Conservation (phyloP, 2,113 vertebrate species). For the Corvus moneduloides region DNA sequence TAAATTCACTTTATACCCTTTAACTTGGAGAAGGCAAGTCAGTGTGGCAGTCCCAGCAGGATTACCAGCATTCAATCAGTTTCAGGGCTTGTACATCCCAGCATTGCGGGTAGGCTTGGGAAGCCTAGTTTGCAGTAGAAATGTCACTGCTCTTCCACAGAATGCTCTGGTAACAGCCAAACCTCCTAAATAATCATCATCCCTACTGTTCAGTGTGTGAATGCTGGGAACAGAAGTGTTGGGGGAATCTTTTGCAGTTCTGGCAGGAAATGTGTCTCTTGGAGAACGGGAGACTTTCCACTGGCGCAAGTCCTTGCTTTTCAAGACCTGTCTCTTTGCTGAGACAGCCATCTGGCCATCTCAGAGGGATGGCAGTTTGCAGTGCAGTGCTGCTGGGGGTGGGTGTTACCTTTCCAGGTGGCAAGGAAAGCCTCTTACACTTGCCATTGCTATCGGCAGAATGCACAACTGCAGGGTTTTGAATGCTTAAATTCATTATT, state of each 20-base stretch:
- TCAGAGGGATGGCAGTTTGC: neutral
- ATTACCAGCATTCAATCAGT: neutral
- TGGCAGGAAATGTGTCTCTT: neutral
- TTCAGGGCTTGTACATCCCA: neutral
- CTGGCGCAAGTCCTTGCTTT: conserved; percentile 3
- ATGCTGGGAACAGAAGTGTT: neutral
- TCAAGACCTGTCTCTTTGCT: conserved; percentile 13
- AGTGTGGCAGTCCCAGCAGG: neutral
- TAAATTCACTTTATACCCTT: conserved; percentile 20
- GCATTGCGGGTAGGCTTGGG: neutral
- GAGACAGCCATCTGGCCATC: conserved; percentile 33
- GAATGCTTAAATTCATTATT: neutral
- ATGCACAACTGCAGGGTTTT: neutral
- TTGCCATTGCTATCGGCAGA: neutral
- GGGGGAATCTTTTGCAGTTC: neutral
- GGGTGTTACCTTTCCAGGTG: neutral
- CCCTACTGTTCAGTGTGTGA: neutral
- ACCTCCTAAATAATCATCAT: conserved; percentile 1
- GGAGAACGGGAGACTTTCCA: conserved; percentile 16
- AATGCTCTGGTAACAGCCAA: neutral
- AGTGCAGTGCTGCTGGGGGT: neutral
- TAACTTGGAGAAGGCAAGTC: neutral
- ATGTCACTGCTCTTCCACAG: conserved; percentile 17
- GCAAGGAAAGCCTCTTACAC: neutral
- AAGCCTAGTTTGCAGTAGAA: conserved; percentile 14